A percentile compares a stretch with the other conserved stretches of the same genome.
Evolutionary conservation across 1,140 invertebrate genomes (phyloP).

Genomic region (Drosophila nebulosa): DNA sequence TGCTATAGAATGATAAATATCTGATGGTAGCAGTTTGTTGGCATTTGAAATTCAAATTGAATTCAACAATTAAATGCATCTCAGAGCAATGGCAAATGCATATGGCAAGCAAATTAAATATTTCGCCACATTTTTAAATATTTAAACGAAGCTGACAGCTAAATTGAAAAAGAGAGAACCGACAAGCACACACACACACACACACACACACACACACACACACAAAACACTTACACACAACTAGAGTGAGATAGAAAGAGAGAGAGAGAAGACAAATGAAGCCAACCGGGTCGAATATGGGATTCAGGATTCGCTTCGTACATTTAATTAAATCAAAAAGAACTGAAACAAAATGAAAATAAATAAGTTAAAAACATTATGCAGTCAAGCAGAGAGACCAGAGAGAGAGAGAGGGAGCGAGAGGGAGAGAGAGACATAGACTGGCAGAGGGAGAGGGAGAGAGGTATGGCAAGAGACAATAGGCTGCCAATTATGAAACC

Average conservation of each 20-base stretch:
- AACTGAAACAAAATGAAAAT: not conserved
- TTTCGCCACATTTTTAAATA: constrained; percentile 44
- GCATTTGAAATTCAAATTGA: constrained; percentile 1
- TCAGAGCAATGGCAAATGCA: constrained; percentile 33
- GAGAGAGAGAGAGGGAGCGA: not conserved
- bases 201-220: not conserved
- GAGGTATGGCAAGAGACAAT: constrained; percentile 33
- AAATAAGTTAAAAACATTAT: constrained; percentile 24
- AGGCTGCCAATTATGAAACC: constrained; percentile 61
- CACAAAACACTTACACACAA: not conserved
- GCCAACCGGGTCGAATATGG: constrained; percentile 14
- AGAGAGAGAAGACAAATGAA: constrained; percentile 6
- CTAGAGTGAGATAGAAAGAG: not conserved
- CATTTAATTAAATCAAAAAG: constrained; percentile 60
- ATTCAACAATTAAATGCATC: constrained; percentile 40
- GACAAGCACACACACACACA: not conserved
- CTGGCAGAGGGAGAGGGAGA: not conserved
- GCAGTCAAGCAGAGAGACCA: not conserved
- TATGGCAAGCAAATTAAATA: constrained; percentile 50
- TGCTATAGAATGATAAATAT: not conserved
- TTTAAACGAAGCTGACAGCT: constrained; percentile 52
- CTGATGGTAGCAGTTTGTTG: not conserved
- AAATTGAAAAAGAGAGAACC: constrained; percentile 46
- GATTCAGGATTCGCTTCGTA: constrained; percentile 43
- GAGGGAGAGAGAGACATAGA: not conserved